A percentile compares a stretch with the other conserved stretches of the same genome.
Evolutionary conservation across 2,797 vertebrate species (phyloP).

Genomic region (Taenioides sp.): DNA sequence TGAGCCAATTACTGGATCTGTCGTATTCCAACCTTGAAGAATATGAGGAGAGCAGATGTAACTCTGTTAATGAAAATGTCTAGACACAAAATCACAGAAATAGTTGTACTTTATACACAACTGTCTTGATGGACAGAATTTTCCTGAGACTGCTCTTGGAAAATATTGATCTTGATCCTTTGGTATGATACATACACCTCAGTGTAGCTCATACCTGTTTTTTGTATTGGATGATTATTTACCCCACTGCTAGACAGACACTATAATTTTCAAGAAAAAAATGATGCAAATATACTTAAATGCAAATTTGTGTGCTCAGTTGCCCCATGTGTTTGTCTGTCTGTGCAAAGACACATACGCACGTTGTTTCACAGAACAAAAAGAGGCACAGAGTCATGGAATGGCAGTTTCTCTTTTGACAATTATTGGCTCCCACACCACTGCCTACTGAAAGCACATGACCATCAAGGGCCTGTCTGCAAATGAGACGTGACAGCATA

Average conservation of each 20-base stretch:
- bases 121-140: not conserved
- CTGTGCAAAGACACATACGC: not conserved
- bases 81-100: constrained; percentile 16
- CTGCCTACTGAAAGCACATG: constrained; percentile 12
- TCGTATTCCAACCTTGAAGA: not conserved
- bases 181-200: not conserved
- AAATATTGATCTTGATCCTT: not conserved
- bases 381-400: not conserved
- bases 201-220: not conserved
- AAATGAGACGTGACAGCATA: constrained; percentile 47
- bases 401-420: not conserved
- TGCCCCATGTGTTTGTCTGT: not conserved
- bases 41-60: not conserved
- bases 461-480: not conserved
- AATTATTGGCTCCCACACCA: constrained; percentile 15
- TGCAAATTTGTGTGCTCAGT: not conserved
- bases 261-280: too few relatives aligned
- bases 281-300: too few relatives aligned
- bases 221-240: not conserved
- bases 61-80: constrained; percentile 17
- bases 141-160: too few relatives aligned
- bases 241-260: too few relatives aligned
- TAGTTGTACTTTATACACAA: not conserved
- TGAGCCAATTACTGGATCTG: not conserved
- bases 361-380: not conserved